Percentiles rank a stretch among this genome's conserved stretches.
These are phyloP conservation scores for Takifugu rubripes DNA, from an alignment of 2,797 vertebrate species.

Conservation along the genomic window DNA sequence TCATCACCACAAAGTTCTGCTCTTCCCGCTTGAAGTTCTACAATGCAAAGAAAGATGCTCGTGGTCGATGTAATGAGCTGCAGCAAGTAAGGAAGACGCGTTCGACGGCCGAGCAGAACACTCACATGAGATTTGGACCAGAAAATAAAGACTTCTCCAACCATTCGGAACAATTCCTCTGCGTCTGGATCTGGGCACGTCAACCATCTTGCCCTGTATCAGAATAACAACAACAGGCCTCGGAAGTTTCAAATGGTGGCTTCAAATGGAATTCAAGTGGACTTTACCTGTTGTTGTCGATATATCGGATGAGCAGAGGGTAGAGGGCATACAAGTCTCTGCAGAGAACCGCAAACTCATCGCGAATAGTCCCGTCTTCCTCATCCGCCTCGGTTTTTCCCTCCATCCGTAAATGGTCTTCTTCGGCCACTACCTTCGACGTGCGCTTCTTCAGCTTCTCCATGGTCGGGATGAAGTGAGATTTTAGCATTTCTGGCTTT, in stretches of 20 bases:
- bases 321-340: slow-evolving; percentile 92
- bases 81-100: not conserved
- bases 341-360: slow-evolving; percentile 94
- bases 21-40: slow-evolving; percentile 85
- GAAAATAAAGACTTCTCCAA: slow-evolving; percentile 94
- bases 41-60: slow-evolving; percentile 14
- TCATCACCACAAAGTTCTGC: slow-evolving; percentile 95
- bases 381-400: slow-evolving; percentile 87
- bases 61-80: not conserved
- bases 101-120: slow-evolving; percentile 17
- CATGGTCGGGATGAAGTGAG: slow-evolving; percentile 95
- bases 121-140: slow-evolving; percentile 96
- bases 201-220: slow-evolving; percentile 86
- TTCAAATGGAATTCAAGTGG: not conserved
- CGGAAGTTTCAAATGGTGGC: too few relatives aligned
- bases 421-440: slow-evolving; percentile 91
- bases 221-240: not conserved
- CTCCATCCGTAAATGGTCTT: slow-evolving; percentile 91
- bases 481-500: slow-evolving; percentile 87
- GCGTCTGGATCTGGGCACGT: slow-evolving; percentile 85
- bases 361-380: slow-evolving; percentile 86
- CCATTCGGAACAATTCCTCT: slow-evolving; percentile 93
- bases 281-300: slow-evolving; percentile 93
- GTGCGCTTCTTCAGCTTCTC: slow-evolving; percentile 91
- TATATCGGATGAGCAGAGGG: slow-evolving; percentile 92